Percentiles rank a stretch among this genome's conserved stretches.
These are phyloP conservation scores for Chroicocephalus ridibundus DNA, from an alignment of 2,113 vertebrate species.

Conservation along the genomic window DNA sequence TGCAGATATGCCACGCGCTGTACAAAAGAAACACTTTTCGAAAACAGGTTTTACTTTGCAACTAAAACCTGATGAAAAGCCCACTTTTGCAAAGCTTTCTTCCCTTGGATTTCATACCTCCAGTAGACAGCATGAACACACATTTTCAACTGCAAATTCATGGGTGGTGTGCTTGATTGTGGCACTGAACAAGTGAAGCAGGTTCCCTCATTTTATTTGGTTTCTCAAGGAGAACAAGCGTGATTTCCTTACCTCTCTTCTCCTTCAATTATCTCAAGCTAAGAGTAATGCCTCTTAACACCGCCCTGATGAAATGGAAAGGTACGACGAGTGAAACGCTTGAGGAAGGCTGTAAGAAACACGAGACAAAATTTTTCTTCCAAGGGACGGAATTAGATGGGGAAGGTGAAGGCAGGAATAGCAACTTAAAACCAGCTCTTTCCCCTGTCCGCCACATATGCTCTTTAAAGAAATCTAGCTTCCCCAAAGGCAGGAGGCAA, in stretches of 20 bases:
- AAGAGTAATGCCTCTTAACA: background rate
- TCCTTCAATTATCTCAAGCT: background rate
- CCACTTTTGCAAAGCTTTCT: background rate
- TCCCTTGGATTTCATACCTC: background rate
- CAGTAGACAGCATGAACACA: background rate
- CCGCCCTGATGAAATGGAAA: background rate
- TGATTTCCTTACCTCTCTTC: background rate
- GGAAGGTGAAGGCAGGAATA: background rate
- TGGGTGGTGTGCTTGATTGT: background rate
- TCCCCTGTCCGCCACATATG: rapidly evolving
- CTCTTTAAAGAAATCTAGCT: background rate
- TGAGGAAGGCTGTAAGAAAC: background rate
- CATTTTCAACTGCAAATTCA: background rate
- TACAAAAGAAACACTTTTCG: background rate
- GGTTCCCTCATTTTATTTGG: background rate
- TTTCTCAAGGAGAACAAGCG: background rate
- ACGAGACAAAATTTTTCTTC: background rate
- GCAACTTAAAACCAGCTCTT: background rate
- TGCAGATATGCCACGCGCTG: rapidly evolving
- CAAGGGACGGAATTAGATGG: background rate
- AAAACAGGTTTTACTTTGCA: background rate
- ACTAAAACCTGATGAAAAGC: background rate
- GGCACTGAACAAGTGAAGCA: background rate
- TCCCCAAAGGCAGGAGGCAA: background rate
- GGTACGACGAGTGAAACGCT: background rate